Percentiles rank a stretch among this genome's conserved stretches.
Conservation (phyloP, 2,888 invertebrate genomes). For the Syrphus vitripennis region DNA sequence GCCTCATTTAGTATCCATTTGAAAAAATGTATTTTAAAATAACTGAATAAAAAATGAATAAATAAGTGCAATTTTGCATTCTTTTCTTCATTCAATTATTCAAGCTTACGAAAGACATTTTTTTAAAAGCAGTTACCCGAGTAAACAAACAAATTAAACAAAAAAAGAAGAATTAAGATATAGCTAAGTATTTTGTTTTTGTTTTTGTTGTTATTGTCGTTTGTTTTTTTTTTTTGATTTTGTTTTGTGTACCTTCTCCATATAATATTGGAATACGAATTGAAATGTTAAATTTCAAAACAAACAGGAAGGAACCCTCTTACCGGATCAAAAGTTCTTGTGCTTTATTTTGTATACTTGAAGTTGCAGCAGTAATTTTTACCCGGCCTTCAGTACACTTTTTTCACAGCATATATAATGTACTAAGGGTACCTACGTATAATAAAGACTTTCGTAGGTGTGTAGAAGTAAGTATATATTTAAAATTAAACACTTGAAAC, state of each 20-base stretch:
- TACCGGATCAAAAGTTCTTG: conserved; percentile 49
- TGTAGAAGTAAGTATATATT: neutral
- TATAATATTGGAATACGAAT: conserved; percentile 14
- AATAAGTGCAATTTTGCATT: neutral
- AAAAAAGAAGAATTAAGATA: neutral
- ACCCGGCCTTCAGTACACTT: neutral
- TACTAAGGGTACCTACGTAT: neutral
- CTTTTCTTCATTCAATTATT: neutral
- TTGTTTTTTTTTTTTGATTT: neutral
- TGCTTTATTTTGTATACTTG: conserved; percentile 22
- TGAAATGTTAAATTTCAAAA: conserved; percentile 39
- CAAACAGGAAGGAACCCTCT: conserved; percentile 43
- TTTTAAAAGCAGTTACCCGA: neutral
- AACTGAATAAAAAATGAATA: neutral
- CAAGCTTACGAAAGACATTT: neutral
- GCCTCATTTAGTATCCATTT: neutral
- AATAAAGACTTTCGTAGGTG: neutral
- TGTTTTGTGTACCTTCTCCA: conserved; percentile 9
- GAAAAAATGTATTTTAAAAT: neutral
- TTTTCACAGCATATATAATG: neutral
- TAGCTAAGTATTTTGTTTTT: neutral
- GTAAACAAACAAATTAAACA: neutral
- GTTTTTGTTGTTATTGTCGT: neutral
- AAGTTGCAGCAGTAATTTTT: conserved; percentile 19
- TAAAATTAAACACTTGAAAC: conserved; percentile 43